Conservation (phyloP, 2,888 invertebrate genomes). For the Cancer borealis region DNA sequence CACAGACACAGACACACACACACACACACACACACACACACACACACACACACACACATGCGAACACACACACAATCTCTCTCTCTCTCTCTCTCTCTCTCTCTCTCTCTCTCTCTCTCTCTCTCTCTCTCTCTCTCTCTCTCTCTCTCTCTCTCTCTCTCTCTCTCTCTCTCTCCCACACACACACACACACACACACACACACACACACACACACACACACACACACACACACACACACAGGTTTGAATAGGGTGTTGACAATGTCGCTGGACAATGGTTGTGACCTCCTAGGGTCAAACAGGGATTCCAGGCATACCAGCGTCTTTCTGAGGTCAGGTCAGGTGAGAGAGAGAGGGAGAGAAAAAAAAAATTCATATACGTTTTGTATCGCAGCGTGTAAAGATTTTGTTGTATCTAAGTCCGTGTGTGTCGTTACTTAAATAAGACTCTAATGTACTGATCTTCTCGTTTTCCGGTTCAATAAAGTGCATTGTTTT, state of each 20-base stretch:
- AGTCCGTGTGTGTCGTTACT: too few species aligned
- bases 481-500: not conserved
- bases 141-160: too few species aligned
- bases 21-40: conserved; percentile 46
- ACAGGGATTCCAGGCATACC: not conserved
- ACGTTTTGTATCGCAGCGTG: too few species aligned
- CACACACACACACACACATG: not conserved
- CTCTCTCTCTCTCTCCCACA: not conserved
- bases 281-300: not conserved
- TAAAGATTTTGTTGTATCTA: too few species aligned
- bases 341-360: conserved; percentile 18
- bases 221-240: not conserved
- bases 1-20: conserved; percentile 40
- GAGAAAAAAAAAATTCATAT: not conserved
- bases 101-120: conserved; percentile 1
- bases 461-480: not conserved
- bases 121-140: too few species aligned
- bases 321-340: conserved; percentile 4
- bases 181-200: too few species aligned
- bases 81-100: not conserved
- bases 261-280: not conserved
- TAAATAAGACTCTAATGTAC: not conserved
- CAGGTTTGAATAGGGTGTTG: not conserved
- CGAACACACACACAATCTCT: too few species aligned
- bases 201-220: not conserved